Evolutionary conservation across 2,113 vertebrate species (phyloP), one percentile per base, ranked within the genome.

Genomic region (Carassius auratus): DNA sequence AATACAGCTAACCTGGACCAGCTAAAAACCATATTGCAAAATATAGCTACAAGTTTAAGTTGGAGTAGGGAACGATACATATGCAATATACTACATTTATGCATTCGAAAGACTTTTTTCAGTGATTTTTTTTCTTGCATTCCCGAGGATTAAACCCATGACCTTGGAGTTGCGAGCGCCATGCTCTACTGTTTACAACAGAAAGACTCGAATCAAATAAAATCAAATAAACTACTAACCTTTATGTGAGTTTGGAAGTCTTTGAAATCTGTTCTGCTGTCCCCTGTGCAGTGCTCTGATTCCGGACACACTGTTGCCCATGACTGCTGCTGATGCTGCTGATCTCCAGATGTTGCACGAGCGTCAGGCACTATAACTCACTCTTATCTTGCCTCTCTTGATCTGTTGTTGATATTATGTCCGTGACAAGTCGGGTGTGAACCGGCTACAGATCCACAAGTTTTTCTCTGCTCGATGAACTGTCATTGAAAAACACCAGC

Each of bases 221-320:
- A 75, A 45, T 23, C 42, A 42, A n/a, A 4, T 4, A 5, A 79
- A 19, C 66, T 15, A 84, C 92, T 89, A 84, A 93, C 93, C 93
- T 92, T 93, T 94, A 2, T 88, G 87, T 6, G 87, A 92, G 90
- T 88, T 93, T 23, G 71, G 87, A 1, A 93, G 92, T 83, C 93
- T 88, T 45, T 92, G 90, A 57, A 94, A 93, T n/a, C 89, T 90
- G 84, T 88, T 90, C 77, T 93, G 89, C 19, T 89, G 90, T 84
- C 91, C 92, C 84, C 87, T 92, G 0, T 93, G 93, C 45, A 93
- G 89, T 33, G 91, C 86, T 38, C 89, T 89, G n/a, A 92, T 75
- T 7, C 83, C 87, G 13, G 90, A 90, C 12, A 94, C 92, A 45
- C 88, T 92, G 73, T 90, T 93, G 71, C 93, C 93, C 93, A 94